These are phyloP conservation scores for Hyles lineata DNA, from an alignment of 2,888 invertebrate species.

Conservation along the genomic window DNA sequence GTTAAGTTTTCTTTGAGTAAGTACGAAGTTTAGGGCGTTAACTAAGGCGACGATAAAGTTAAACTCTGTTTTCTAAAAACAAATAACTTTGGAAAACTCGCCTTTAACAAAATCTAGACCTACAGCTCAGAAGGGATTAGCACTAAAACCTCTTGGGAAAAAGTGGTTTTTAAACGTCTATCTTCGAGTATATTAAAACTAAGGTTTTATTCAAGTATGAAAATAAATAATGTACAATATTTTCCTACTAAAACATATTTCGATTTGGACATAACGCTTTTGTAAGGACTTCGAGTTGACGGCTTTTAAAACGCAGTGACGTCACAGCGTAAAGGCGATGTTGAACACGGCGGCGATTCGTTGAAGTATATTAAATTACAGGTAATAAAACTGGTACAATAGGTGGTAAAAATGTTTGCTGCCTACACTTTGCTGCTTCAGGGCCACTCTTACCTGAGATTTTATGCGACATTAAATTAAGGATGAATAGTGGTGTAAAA, in stretches of 20 bases:
- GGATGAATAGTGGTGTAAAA: slow-evolving; percentile 55
- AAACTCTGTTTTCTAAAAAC: slow-evolving; percentile 48
- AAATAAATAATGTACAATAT: slow-evolving; percentile 31
- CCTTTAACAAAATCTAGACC: background rate
- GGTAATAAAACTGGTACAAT: slow-evolving; percentile 71
- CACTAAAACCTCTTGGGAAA: slow-evolving; percentile 37
- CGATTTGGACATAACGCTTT: background rate
- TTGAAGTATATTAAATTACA: slow-evolving; percentile 76
- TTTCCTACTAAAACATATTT: slow-evolving; percentile 25
- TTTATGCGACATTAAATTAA: slow-evolving; percentile 69
- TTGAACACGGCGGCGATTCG: slow-evolving; percentile 52
- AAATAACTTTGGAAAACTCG: slow-evolving; percentile 50
- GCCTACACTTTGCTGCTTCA: slow-evolving; percentile 44
- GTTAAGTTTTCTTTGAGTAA: slow-evolving; percentile 12
- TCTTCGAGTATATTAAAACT: slow-evolving; percentile 50
- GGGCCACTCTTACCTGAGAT: slow-evolving; percentile 59
- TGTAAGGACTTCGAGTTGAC: slow-evolving; percentile 25
- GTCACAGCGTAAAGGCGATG: slow-evolving; percentile 57
- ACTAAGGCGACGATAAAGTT: slow-evolving; percentile 38
- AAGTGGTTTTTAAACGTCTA: slow-evolving; percentile 55
- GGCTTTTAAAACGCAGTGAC: slow-evolving; percentile 34
- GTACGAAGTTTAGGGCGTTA: slow-evolving; percentile 7
- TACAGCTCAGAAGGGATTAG: slow-evolving; percentile 3
- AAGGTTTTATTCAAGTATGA: slow-evolving; percentile 37
- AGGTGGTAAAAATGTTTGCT: slow-evolving; percentile 56